Conservation (phyloP, 2,113 vertebrate species). For the Leptocoma aspasia region DNA sequence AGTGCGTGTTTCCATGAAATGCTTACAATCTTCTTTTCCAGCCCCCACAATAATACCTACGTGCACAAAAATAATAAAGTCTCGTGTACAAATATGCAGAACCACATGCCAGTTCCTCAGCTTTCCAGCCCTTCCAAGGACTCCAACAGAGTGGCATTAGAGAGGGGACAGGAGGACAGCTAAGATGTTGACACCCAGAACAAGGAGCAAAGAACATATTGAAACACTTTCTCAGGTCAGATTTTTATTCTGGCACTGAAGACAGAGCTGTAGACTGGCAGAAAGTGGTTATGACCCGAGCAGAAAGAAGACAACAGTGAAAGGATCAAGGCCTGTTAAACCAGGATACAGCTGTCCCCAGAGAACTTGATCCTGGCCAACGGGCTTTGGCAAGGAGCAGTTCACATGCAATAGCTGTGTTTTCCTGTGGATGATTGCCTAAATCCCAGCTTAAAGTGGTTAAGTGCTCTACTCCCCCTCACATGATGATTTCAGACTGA, state of each 20-base stretch:
- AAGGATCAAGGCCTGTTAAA: conserved; percentile 47
- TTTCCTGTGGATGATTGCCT: conserved; percentile 48
- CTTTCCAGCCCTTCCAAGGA: not conserved
- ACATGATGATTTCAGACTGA: not conserved
- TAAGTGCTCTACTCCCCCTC: conserved; percentile 1
- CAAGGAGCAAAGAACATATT: not conserved
- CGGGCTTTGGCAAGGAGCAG: conserved; percentile 37
- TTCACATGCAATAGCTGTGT: conserved; percentile 41
- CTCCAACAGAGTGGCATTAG: not conserved
- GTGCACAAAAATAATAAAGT: not conserved
- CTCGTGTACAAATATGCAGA: not conserved
- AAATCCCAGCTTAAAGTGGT: conserved; percentile 64
- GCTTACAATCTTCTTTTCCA: conserved; percentile 41
- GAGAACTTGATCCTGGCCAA: conserved; percentile 44
- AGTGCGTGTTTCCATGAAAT: conserved; percentile 13
- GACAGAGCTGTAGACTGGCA: conserved; percentile 30
- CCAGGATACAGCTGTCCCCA: conserved; percentile 40
- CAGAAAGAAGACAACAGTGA: conserved; percentile 37
- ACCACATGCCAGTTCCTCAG: not conserved
- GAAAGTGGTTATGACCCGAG: conserved; percentile 33
- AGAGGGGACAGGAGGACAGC: not conserved
- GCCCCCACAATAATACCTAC: not conserved
- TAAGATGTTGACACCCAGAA: not conserved
- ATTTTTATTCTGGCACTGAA: conserved; percentile 12
- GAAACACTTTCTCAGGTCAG: not conserved